phyloP scores from a whole-genome alignment of 2,797 vertebrate genomes.

The Menidia menidia region DNA sequence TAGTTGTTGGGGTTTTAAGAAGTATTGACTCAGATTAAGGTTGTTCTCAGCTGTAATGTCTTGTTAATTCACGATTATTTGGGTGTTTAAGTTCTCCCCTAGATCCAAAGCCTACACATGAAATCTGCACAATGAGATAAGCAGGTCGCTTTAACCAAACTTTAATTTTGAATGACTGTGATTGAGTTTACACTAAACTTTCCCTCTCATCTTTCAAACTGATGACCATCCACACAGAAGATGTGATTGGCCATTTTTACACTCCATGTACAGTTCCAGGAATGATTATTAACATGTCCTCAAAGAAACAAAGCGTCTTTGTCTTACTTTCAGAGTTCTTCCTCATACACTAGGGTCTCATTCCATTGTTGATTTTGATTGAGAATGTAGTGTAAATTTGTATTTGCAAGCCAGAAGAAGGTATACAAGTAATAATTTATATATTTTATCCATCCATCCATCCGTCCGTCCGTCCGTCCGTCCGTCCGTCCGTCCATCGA shows the following conservation, averaged over 20 bases:
- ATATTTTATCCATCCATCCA: too few species aligned
- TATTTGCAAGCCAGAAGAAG: too few species aligned
- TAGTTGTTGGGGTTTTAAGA: not conserved
- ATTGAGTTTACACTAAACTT: slow-evolving; percentile 6
- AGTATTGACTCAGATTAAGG: not conserved
- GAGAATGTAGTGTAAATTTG: too few species aligned
- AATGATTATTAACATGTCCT: not conserved
- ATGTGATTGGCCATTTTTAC: not conserved
- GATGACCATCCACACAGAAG: not conserved
- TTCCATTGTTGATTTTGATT: too few species aligned
- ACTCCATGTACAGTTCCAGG: slow-evolving; percentile 4
- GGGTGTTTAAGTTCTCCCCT: not conserved
- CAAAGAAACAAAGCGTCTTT: not conserved
- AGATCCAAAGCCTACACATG: not conserved
- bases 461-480: too few species aligned
- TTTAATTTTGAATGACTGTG: not conserved
- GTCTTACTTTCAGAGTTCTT: not conserved
- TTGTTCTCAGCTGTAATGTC: slow-evolving; percentile 1
- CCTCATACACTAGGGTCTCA: not conserved
- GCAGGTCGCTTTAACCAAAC: not conserved
- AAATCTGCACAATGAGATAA: not conserved
- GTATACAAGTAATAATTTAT: too few species aligned
- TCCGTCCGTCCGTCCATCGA: too few species aligned
- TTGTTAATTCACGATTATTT: slow-evolving; percentile 2
- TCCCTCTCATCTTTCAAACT: not conserved